phyloP scores from a whole-genome alignment of 2,113 vertebrate genomes.

The Indicator indicator region DNA sequence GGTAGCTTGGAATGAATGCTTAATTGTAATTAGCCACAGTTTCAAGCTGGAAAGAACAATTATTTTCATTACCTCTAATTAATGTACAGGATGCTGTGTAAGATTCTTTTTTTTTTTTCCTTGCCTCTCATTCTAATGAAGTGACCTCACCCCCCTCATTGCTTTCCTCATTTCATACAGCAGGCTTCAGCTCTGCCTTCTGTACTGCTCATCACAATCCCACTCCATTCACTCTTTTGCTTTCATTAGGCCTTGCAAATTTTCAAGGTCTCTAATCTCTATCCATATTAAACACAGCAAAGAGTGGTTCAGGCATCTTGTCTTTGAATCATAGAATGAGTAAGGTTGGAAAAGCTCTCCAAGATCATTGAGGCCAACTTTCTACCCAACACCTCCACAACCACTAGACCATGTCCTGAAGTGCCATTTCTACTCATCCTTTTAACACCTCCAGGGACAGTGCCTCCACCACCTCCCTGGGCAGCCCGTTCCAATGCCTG shows the following conservation, averaged over 20 bases:
- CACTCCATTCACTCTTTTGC: not conserved
- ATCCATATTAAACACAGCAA: not conserved
- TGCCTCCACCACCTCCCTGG: too few species aligned
- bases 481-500: too few species aligned
- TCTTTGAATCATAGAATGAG: too few species aligned
- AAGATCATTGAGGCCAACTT: too few species aligned
- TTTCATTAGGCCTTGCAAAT: not conserved
- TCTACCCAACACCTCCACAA: too few species aligned
- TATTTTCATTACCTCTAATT: conserved; percentile 75
- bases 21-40: conserved; percentile 65
- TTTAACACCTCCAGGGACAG: too few species aligned
- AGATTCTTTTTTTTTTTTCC: not conserved
- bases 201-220: not conserved
- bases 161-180: not conserved
- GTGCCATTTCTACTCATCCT: too few species aligned
- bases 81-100: not conserved
- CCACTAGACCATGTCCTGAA: too few species aligned
- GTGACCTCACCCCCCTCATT: not conserved
- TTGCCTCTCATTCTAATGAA: not conserved
- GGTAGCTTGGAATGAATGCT: conserved; percentile 63
- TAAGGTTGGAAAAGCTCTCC: too few species aligned
- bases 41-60: conserved; percentile 66
- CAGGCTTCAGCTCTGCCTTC: not conserved
- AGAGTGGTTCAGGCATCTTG: not conserved
- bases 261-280: not conserved